These are phyloP conservation scores for Glyptemys insculpta DNA, from an alignment of 2,797 vertebrate genomes.

Conservation along the genomic window DNA sequence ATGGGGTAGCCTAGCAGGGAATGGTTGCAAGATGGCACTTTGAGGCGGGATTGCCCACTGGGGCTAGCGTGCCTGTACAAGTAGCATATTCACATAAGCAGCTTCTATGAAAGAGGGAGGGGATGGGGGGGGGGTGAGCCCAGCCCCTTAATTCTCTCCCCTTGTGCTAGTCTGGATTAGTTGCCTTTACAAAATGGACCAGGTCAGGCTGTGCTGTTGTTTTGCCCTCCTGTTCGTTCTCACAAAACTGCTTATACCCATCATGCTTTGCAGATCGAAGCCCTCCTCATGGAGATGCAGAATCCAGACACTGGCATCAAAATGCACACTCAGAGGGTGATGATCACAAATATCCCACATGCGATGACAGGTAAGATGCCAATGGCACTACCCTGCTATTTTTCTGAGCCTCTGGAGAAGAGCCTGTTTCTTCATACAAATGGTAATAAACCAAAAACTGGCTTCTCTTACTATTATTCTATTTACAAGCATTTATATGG, in stretches of 20 bases:
- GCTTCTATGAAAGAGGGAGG: neutral
- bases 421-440: neutral
- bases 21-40: neutral
- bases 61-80: neutral
- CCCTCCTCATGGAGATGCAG: slow-evolving; percentile 95
- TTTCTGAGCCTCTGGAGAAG: neutral
- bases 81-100: neutral
- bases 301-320: slow-evolving; percentile 89
- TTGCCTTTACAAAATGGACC: neutral
- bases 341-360: slow-evolving; percentile 91
- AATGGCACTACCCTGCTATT: neutral
- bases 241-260: rapidly evolving
- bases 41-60: neutral
- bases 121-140: neutral
- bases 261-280: slow-evolving; percentile 86
- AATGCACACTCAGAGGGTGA: slow-evolving; percentile 90
- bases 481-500: neutral
- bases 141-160: rapidly evolving
- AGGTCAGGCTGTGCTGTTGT: neutral
- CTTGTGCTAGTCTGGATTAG: neutral
- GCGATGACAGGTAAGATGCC: slow-evolving; percentile 89
- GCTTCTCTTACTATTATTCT: neutral
- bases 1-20: neutral
- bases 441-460: neutral
- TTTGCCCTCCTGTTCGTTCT: neutral